Evolutionary conservation across 2,797 vertebrate species (phyloP), one percentile per base, ranked within the genome.

Genomic region (Premnoplex brunnescens): DNA sequence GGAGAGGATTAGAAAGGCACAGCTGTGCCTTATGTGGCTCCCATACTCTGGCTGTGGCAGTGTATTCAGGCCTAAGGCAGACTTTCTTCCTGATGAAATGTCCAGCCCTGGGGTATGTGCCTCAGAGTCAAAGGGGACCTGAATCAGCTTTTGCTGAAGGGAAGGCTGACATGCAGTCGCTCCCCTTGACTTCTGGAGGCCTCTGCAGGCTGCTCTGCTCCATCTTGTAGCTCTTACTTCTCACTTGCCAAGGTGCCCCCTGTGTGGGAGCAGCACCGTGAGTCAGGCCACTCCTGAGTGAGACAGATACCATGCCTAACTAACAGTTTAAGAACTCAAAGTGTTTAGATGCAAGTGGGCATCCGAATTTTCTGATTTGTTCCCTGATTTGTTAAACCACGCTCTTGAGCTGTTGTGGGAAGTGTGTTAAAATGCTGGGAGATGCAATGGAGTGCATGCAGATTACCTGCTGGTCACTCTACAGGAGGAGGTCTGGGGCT

Each of bases 371-470:
- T 58, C 27, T 68, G 32, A 56, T 77, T 48, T 76, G 28, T 39
- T 44, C 51, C 14, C 13, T 3, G 1, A 15, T 51, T 43, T 51
- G 28, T 59, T 68, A 63, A 81, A 49, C 9, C 10, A 10, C 58
- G 1, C 14, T 48, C 16, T n/a, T 15, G 14, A 68, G 21, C 34
- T n/a, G 49, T 41, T 63, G 55, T 1, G 1, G 46, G 18, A 66
- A 41, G 41, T 60, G 32, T 43, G 14, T 72, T 15, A 9, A 59
- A 62, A 59, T n/a, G 34, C 37, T 1, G 2, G 43, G 14, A 14
- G 8, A 3, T 4, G 14, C 0, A 0, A 14, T 19, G 41, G 34
- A 9, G 26, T 4, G 9, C 5, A 30, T 41, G 32, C 5, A 10
- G 19, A 12, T 43, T 24, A 27, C 27, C 37, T 37, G 18, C 23